Base-by-base conservation (phyloP, 2,797 vertebrate species). In the Xenops minutus region DNA sequence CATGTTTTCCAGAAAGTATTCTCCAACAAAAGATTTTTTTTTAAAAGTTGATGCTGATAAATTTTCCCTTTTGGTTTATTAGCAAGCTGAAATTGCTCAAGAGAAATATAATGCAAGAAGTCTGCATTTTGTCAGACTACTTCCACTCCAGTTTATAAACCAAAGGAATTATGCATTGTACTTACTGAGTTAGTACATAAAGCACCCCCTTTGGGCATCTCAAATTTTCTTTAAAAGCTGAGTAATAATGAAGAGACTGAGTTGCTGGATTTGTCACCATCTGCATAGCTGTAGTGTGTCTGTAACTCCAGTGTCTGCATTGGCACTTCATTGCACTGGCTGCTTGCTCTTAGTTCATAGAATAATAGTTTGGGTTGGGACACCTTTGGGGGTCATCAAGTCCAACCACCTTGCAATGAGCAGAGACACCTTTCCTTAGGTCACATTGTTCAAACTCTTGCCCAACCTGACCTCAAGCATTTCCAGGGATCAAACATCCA, bases 81-180 rank as follows among this genome's bases (percentile, higher is more conserved):
- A 82, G 64, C 72, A 77, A 72, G 85, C 49, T 71, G 26, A 68
- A 88, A 64, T 61, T 32, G 32, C 51, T 72, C 20, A 19, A 61
- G 22, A 61, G 74, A 78, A 88, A 34, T 62, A 19, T 0, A 75
- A 14, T 26, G n/a, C n/a, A 52, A 81, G 67, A 30, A 37, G 41
- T 56, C 78, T 94, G 41, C 55, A 62, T 93, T 92, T 94, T 84
- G 62, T 82, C 83, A 82, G 59, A 18, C n/a, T 37, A 18, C 30
- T 91, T 64, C 78, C 51, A 37, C 44, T 73, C 44, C n/a, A 41
- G 36, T 81, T 62, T 62, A 48, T 77, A 95, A 95, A 30, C 66
- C 51, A 30, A 41, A 62, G 63, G 85, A 80, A 56, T 78, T 58
- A 49, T 4, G 22, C 32, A 18, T 30, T 66, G 51, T 85, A 52